phyloP scores from a whole-genome alignment of 2,888 invertebrate genomes.

The Holacanthella duospinosa region DNA sequence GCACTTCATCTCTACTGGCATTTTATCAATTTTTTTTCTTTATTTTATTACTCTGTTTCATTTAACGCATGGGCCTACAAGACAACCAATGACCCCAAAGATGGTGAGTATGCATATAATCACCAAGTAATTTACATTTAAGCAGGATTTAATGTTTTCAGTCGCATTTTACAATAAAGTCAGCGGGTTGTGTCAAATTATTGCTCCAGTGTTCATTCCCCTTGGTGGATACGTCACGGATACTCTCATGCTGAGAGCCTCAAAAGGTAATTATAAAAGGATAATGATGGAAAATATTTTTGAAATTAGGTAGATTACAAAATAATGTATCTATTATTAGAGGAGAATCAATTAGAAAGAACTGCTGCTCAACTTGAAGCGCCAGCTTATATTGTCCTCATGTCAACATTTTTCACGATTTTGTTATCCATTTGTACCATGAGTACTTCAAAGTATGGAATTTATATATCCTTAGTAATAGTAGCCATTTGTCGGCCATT shows the following conservation, averaged over 20 bases:
- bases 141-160: conserved; percentile 2
- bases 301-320: neutral
- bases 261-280: conserved; percentile 15
- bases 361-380: conserved; percentile 29
- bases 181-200: conserved; percentile 26
- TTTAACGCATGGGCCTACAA: conserved; percentile 31
- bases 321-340: conserved; percentile 11
- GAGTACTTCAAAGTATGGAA: conserved; percentile 27
- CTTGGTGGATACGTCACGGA: conserved; percentile 30
- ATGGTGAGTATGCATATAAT: conserved; percentile 14
- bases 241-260: conserved; percentile 20
- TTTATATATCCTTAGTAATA: conserved; percentile 38
- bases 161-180: conserved; percentile 30
- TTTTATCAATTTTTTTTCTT: conserved; percentile 31
- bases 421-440: conserved; percentile 28
- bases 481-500: conserved; percentile 39
- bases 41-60: conserved; percentile 31
- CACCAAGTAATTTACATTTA: neutral
- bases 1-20: conserved; percentile 32
- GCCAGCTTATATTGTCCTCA: conserved; percentile 24
- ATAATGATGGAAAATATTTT: neutral
- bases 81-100: conserved; percentile 18
- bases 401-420: conserved; percentile 19
- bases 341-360: conserved; percentile 15
- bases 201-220: conserved; percentile 33